phyloP scores from a whole-genome alignment of 2,113 vertebrate species.

The Corydoras sp. region DNA sequence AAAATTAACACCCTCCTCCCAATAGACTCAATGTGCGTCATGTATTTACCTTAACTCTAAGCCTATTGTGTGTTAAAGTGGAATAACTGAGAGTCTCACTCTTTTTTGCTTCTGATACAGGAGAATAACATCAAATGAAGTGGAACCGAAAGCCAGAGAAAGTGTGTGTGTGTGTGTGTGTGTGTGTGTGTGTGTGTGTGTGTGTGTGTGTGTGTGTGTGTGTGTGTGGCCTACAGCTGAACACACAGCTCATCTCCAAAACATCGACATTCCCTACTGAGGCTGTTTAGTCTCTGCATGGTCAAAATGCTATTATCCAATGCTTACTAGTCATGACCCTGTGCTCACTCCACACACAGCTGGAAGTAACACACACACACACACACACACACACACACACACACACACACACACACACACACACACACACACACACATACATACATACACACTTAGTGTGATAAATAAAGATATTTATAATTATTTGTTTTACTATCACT shows the following conservation, averaged over 20 bases:
- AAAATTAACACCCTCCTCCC: too few relatives aligned
- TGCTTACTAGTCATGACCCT: conserved; percentile 83
- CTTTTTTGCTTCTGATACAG: conserved; percentile 54
- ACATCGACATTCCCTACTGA: conserved; percentile 85
- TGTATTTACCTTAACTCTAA: too few relatives aligned
- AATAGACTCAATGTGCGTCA: too few relatives aligned
- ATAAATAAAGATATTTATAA: too few relatives aligned
- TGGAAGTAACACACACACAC: conserved; percentile 49
- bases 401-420: conserved; percentile 6
- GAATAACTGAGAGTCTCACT: too few relatives aligned
- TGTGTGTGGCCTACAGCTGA: conserved; percentile 74
- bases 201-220: conserved; percentile 11
- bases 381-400: conserved; percentile 69
- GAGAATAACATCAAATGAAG: conserved; percentile 73
- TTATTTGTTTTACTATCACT: too few relatives aligned
- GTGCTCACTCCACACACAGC: conserved; percentile 72
- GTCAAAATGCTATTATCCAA: conserved; percentile 74
- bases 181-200: conserved; percentile 5
- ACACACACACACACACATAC: too few relatives aligned
- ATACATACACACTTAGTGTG: too few relatives aligned
- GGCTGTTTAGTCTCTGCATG: conserved; percentile 92
- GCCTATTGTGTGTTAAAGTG: too few relatives aligned
- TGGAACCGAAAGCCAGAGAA: conserved; percentile 74
- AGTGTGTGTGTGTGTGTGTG: conserved; percentile 3
- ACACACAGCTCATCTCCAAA: conserved; percentile 93